phyloP scores from a whole-genome alignment of 2,797 vertebrate species.

The Phataginus tricuspis region DNA sequence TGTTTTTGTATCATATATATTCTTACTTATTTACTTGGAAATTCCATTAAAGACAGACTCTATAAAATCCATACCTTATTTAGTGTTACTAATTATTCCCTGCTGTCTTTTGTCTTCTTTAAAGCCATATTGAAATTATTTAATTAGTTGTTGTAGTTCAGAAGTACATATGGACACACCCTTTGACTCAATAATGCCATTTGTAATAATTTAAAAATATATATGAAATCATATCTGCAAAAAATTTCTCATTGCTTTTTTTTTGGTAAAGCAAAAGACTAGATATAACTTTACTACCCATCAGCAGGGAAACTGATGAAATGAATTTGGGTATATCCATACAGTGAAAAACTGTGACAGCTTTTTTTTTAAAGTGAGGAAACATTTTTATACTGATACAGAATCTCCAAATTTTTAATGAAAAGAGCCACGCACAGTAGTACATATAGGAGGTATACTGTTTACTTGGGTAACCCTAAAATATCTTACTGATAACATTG shows the following conservation, averaged over 20 bases:
- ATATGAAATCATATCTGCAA: neutral
- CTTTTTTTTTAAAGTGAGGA: neutral
- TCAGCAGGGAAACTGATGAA: neutral
- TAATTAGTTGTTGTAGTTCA: neutral
- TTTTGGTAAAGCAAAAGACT: neutral
- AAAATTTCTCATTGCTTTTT: neutral
- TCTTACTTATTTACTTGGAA: constrained; percentile 37
- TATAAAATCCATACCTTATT: neutral
- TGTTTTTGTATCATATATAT: neutral
- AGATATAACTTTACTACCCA: neutral
- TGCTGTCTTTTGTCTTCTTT: constrained; percentile 26
- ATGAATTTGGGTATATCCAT: neutral
- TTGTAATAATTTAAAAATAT: neutral
- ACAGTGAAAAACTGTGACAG: neutral
- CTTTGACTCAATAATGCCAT: constrained; percentile 2
- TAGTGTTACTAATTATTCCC: neutral
- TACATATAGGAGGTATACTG: neutral
- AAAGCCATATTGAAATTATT: constrained; percentile 37
- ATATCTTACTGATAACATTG: neutral
- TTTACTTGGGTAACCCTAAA: neutral
- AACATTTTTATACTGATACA: neutral
- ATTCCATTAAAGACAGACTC: constrained; percentile 17
- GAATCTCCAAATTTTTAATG: neutral
- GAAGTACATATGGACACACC: neutral
- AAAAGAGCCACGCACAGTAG: neutral